phyloP scores from a whole-genome alignment of 2,113 vertebrate genomes.

The Mesembrinibis cayennensis region DNA sequence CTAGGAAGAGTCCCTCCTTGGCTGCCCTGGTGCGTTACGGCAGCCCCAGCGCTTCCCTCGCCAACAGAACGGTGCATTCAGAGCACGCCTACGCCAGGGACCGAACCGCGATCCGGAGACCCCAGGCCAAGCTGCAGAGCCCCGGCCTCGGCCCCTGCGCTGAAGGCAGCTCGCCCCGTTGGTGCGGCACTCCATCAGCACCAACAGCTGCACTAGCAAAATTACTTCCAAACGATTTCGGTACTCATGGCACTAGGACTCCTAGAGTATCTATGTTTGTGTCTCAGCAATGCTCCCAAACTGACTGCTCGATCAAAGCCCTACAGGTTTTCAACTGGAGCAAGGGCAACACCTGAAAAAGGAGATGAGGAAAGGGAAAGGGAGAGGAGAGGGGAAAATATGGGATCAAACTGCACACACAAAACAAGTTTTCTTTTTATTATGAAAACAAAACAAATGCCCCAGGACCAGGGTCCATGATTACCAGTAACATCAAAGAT shows the following conservation, averaged over 20 bases:
- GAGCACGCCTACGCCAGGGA: fast-evolving
- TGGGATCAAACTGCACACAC: background rate
- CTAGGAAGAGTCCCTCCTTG: background rate
- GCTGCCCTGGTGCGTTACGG: background rate
- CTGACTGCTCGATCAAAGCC: background rate
- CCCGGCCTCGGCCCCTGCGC: background rate
- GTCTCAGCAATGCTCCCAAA: background rate
- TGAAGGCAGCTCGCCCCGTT: fast-evolving
- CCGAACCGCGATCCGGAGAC: fast-evolving
- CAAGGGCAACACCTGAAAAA: background rate
- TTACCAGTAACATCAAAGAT: slow-evolving; percentile 91
- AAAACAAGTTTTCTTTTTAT: slow-evolving; percentile 82
- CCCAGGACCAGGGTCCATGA: slow-evolving; percentile 83
- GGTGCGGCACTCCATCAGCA: background rate
- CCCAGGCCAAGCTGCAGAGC: background rate
- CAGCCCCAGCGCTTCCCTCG: background rate
- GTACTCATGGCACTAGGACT: background rate
- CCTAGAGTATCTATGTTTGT: fast-evolving
- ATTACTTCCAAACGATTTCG: background rate
- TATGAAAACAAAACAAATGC: slow-evolving; percentile 92
- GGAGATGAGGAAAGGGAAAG: background rate
- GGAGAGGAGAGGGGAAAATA: background rate
- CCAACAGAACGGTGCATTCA: background rate
- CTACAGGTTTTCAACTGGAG: background rate
- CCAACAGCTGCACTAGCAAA: background rate